Base-by-base conservation (phyloP, 1,140 invertebrate genomes). In the Nylanderia fulva region DNA sequence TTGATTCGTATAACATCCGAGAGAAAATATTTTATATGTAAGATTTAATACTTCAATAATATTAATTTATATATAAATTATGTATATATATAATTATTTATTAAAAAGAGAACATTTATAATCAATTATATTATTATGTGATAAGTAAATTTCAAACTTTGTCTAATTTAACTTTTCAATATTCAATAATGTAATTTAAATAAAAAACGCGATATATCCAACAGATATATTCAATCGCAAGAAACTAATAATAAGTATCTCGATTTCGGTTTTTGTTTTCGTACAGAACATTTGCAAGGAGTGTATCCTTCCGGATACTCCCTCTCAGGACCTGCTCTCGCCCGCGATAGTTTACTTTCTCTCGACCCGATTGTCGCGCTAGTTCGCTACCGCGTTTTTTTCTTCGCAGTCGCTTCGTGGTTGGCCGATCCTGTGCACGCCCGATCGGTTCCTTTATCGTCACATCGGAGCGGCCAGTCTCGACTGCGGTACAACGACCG, bases 401-500 rank as follows among this genome's bases (percentile, higher is more conserved):
- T 87, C 83, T 79, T 72, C 86, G 71, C 33, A 85, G 48, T 80
- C n/a, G 61, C 60, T 58, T 82, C 77, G 61, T 72, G 85, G 54
- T 85, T 76, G 79, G 84, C 56, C 84, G 85, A 88, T 90, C 33
- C 52, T 72, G 68, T 87, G 83, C 76, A 85, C 85, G 87, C 85
- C 88, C 80, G 85, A 91, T 86, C 82, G 85, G 71, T 69, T 90
- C 87, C 80, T 88, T 89, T 88, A 86, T 89, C 74, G 72, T 74
- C 69, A 69, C 68, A 66, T 52, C 56, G 61, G 21, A 82, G 77
- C 66, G 52, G 66, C 84, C 75, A 58, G 74, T 63, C 74, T 71
- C 72, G 64, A 56, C 68, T 24, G 56, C 52, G 84, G 90, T 86
- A 86, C 86, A 92, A 90, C 64, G 91, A 91, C 89, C 90, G 64